Base-by-base conservation (phyloP, 2,797 vertebrate species). In the Centropyge bicolor region DNA sequence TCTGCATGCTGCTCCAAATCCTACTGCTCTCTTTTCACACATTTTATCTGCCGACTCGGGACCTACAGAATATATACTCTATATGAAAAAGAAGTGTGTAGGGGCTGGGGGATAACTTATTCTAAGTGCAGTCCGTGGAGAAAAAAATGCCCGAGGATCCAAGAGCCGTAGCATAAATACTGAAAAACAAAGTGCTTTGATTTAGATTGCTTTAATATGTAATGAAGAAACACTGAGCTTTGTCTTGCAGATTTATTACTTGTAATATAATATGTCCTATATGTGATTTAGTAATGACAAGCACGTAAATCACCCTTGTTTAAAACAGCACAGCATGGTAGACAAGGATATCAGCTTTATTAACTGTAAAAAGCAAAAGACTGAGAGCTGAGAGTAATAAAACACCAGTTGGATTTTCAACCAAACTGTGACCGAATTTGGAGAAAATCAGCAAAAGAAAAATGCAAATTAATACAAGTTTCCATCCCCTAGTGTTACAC, bases 1-100 rank as follows among this genome's bases (percentile, higher is more conserved):
- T 91, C 89, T 91, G 89, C 82, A 87, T 70, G 56, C 91, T 92
- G 88, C 88, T 92, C 92, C 90, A 92, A 93, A 94, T 93, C 91
- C 90, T 90, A 74, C 93, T 86, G 88, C 90, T 92, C 90, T 85
- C 89, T 86, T 91, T 92, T 92, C 90, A 89, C 90, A 91, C 85
- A 81, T 87, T 92, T 91, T 92, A 92, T 92, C 90, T 91, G 76
- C 64, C 74, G 79, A 88, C 83, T 89, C 88, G 86, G 77, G 86
- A 89, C 86, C 83, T 88, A 88, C 80, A 86, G 70, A 88, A 89
- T 69, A 74, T 88, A 90, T 86, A 90, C 83, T 88, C 87, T 65
- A 84, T 67, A 41, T 66, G 51, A 82, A 78, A 82, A 78, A 74
- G 10, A 55, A 55, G 61, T 38, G 64, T 57, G 68, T 31, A 78